Percentiles rank a stretch among this genome's conserved stretches.
phyloP scores from a whole-genome alignment of 2,113 vertebrate genomes.

The Motacilla tschutschensis region DNA sequence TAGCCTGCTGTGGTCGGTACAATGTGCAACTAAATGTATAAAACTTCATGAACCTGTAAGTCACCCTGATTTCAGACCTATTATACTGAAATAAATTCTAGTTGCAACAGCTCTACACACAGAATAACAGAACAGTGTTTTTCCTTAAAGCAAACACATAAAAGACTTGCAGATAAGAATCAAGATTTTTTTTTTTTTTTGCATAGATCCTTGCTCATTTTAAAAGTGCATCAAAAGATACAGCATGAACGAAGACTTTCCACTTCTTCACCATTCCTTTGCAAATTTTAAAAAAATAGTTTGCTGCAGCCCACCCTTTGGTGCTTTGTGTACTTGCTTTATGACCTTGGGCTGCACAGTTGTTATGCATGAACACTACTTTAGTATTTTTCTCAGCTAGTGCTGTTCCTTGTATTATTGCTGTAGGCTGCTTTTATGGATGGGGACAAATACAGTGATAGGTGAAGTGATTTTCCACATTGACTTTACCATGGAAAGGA shows the following conservation, averaged over 20 bases:
- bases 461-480: constrained; percentile 44
- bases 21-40: background rate
- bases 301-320: background rate
- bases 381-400: background rate
- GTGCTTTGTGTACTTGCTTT: background rate
- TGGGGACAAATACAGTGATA: background rate
- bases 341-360: constrained; percentile 5
- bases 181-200: background rate
- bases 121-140: background rate
- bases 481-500: background rate
- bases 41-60: background rate
- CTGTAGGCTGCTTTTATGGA: background rate
- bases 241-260: background rate
- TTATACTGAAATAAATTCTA: background rate
- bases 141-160: background rate
- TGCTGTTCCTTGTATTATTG: background rate
- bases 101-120: background rate
- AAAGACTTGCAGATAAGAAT: background rate
- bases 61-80: background rate
- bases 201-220: background rate
- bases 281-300: background rate
- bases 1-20: background rate
- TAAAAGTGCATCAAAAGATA: background rate
- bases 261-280: background rate
- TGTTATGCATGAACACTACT: background rate